Base-by-base conservation (phyloP, 2,797 vertebrate genomes). In the Enteromius paludinosus region DNA sequence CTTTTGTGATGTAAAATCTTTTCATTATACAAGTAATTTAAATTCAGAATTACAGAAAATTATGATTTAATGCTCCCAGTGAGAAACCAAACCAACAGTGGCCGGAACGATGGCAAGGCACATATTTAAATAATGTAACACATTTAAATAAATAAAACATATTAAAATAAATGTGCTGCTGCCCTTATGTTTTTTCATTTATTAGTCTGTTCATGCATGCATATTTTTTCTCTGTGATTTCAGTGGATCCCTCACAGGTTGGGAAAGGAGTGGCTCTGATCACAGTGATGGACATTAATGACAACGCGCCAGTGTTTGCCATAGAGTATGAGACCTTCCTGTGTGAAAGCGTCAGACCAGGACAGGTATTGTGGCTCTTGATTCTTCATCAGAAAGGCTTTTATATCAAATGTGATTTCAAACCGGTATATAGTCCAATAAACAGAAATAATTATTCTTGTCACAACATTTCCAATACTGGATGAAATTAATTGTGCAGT, bases 281-380 rank as follows among this genome's bases (percentile, higher is more conserved):
- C 82, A 95, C 94, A 3, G 95, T 98, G 43, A 94, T 93, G 17
- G 97, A 98, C 65, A 91, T 98, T 49, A 98, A 98, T 45, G 97
- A 98, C 89, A 98, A 98, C 0, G 95, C 97, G 1, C 97, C 97
- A 0, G 94, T 95, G 78, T 96, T 98, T 73, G 96, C 96, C 52
- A 91, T 93, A 79, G 93, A 97, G 5, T 96, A 97, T 11, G 94
- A 97, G 73, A 95, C 96, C 1, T 96, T 93, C 0, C 93, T 98
- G 2, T 98, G 97, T 90, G 97, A 98, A 91, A 95, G 94, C 15
- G 89, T 93, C 71, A 90, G 92, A 9, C 91, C 95, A 20, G 96
- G 96, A 75, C 94, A 97, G 95, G 96, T 97, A 88, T 25, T 59
- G 47, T 35, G 18, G 30, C 62, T 38, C 38, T 25, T 54, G 15